phyloP scores from a whole-genome alignment of 2,797 vertebrate genomes.

The Ptychobarbus kaznakovi region DNA sequence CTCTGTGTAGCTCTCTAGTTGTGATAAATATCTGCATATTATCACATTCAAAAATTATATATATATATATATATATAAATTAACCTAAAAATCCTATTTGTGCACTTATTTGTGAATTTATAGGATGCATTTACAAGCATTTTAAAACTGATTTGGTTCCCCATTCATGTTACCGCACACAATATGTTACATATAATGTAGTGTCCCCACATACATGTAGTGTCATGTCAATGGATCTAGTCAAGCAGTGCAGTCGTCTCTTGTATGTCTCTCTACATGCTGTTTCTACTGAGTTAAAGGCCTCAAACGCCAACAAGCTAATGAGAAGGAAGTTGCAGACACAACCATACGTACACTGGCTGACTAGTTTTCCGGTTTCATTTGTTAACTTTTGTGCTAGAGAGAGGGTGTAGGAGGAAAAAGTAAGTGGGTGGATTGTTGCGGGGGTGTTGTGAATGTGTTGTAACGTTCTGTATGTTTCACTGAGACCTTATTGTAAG shows the following conservation, averaged over 20 bases:
- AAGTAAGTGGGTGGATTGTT: slow-evolving; percentile 29
- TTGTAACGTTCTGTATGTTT: slow-evolving; percentile 12
- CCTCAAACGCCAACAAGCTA: slow-evolving; percentile 12
- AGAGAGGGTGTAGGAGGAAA: not conserved
- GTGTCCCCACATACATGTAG: not conserved
- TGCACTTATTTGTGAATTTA: not conserved
- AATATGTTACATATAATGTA: not conserved
- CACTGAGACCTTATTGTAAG: slow-evolving; percentile 18
- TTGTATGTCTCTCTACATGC: not conserved
- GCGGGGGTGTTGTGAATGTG: slow-evolving; percentile 23
- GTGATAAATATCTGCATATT: not conserved
- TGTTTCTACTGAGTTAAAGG: not conserved
- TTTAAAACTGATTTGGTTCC: not conserved
- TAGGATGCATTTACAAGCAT: not conserved
- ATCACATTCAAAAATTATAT: not conserved
- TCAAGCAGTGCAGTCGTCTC: not conserved
- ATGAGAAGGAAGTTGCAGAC: slow-evolving; percentile 22
- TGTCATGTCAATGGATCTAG: not conserved
- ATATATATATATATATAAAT: not conserved
- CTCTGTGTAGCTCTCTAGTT: not conserved
- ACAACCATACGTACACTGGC: not conserved
- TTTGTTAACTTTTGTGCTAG: slow-evolving; percentile 31
- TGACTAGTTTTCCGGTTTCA: slow-evolving; percentile 17
- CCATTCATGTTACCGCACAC: not conserved
- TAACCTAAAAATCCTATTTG: not conserved